Evolutionary conservation across 1,140 invertebrate genomes (phyloP).

Genomic region (Leptinotarsa texana): DNA sequence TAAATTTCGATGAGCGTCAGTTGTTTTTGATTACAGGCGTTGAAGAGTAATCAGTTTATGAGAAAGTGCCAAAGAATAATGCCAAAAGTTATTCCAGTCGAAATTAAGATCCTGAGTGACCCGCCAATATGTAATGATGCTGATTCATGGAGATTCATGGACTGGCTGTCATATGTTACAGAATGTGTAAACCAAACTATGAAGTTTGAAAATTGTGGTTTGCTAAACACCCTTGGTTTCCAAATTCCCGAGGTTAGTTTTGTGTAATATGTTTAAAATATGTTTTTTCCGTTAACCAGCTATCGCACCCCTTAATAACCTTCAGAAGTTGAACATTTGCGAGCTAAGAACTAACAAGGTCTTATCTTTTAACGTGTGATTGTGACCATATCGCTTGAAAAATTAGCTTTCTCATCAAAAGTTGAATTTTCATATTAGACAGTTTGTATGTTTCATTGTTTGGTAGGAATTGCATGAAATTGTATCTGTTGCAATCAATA

Average conservation of each 20-base stretch:
- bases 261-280: too few relatives aligned
- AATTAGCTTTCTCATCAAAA: too few relatives aligned
- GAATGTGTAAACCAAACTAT: slow-evolving; percentile 79
- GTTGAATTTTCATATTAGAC: too few relatives aligned
- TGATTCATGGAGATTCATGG: slow-evolving; percentile 60
- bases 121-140: slow-evolving; percentile 30
- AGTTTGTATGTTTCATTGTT: too few relatives aligned
- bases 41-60: slow-evolving; percentile 16
- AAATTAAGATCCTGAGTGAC: slow-evolving; percentile 43
- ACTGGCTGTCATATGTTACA: slow-evolving; percentile 75
- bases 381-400: too few relatives aligned
- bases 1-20: not conserved
- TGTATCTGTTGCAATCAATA: too few relatives aligned
- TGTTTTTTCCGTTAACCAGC: too few relatives aligned
- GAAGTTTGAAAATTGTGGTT: slow-evolving; percentile 76
- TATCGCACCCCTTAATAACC: too few relatives aligned
- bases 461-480: too few relatives aligned
- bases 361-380: too few relatives aligned
- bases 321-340: too few relatives aligned
- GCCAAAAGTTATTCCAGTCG: slow-evolving; percentile 46
- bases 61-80: slow-evolving; percentile 37
- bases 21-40: slow-evolving; percentile 7
- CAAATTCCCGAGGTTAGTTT: slow-evolving; percentile 65
- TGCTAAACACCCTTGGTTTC: slow-evolving; percentile 73
- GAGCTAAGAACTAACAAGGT: too few relatives aligned